Conservation (phyloP, 2,888 invertebrate genomes). For the Nephrotoma flavescens region DNA sequence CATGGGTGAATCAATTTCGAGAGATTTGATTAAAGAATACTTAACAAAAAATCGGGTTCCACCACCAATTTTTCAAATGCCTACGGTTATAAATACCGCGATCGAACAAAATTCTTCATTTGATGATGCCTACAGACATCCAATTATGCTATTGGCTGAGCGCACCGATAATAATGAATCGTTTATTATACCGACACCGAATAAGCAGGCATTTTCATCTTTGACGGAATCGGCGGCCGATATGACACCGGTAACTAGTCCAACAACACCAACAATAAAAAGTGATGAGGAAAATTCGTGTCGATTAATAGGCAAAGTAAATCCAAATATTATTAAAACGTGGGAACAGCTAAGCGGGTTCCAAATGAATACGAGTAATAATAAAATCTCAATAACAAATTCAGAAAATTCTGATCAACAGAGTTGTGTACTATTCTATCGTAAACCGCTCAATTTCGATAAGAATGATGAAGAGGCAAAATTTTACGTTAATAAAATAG, state of each 20-base stretch:
- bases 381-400: constrained; percentile 7
- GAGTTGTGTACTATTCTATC: constrained; percentile 9
- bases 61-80: constrained; percentile 13
- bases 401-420: constrained; percentile 7
- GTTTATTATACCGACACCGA: not conserved
- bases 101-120: constrained; percentile 12
- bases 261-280: not conserved
- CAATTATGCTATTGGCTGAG: constrained; percentile 27
- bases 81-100: constrained; percentile 9
- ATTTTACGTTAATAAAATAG: constrained; percentile 14
- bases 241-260: not conserved
- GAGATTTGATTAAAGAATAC: constrained; percentile 16
- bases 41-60: constrained; percentile 11
- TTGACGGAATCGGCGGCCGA: not conserved
- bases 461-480: constrained; percentile 12
- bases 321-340: constrained; percentile 14
- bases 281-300: constrained; percentile 7
- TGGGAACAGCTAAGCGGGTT: constrained; percentile 14
- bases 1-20: constrained; percentile 7
- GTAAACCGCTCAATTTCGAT: constrained; percentile 8
- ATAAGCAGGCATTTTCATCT: not conserved
- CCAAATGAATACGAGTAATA: not conserved
- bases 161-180: not conserved
- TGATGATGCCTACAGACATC: constrained; percentile 26
- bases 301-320: constrained; percentile 14